These are phyloP conservation scores for Hypolimnas misippus DNA, from an alignment of 2,888 invertebrate genomes.

Conservation along the genomic window DNA sequence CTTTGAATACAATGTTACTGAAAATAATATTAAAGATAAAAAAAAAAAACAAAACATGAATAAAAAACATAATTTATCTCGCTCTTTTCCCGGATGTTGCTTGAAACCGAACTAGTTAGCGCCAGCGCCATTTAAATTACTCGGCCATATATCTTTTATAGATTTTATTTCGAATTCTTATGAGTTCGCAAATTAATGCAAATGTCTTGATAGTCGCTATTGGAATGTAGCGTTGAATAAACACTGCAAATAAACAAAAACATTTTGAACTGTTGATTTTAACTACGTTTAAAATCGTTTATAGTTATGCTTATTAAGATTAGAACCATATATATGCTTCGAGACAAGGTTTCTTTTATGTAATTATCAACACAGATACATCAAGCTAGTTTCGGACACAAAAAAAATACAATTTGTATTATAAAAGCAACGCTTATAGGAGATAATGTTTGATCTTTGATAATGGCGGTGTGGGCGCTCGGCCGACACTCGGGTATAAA, in stretches of 20 bases:
- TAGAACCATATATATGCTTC: too few species aligned
- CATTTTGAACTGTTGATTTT: slow-evolving; percentile 3
- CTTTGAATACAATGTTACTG: too few species aligned
- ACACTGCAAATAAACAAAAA: slow-evolving; percentile 59
- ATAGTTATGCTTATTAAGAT: too few species aligned
- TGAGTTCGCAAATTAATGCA: slow-evolving; percentile 69
- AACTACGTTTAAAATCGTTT: too few species aligned
- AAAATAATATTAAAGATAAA: too few species aligned
- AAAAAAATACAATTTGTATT: not conserved
- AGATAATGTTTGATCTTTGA: slow-evolving; percentile 22
- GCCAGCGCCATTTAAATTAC: slow-evolving; percentile 62
- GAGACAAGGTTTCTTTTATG: too few species aligned
- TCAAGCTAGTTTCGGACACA: not conserved
- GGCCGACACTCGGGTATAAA: slow-evolving; percentile 47
- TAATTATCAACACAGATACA: not conserved
- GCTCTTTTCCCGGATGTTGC: slow-evolving; percentile 51
- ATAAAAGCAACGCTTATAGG: not conserved
- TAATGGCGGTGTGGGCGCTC: slow-evolving; percentile 36
- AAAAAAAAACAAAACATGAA: slow-evolving; percentile 4
- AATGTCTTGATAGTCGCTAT: slow-evolving; percentile 51
- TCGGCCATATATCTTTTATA: slow-evolving; percentile 58
- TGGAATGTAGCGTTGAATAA: slow-evolving; percentile 60
- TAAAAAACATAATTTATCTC: slow-evolving; percentile 24
- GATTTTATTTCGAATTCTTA: slow-evolving; percentile 58
- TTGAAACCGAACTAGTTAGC: slow-evolving; percentile 52